Evolutionary conservation across 2,888 invertebrate genomes (phyloP).

Genomic region (Pammene aurita): DNA sequence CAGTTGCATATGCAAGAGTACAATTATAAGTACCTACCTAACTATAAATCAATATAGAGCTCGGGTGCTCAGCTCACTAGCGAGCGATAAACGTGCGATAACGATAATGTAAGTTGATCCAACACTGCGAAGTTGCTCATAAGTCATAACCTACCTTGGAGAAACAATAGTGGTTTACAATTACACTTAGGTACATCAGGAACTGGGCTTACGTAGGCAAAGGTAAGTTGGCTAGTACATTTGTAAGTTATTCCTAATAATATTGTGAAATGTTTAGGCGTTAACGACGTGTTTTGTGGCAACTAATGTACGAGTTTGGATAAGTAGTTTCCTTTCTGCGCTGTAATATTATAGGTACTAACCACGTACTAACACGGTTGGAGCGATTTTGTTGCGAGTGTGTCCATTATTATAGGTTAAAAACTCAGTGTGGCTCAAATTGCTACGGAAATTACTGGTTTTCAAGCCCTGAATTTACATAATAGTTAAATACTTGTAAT

Average conservation of each 20-base stretch:
- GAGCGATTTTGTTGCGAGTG: too few species aligned
- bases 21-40: not conserved
- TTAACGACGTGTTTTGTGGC: too few species aligned
- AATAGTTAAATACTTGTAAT: too few species aligned
- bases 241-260: not conserved
- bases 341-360: too few species aligned
- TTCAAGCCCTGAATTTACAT: too few species aligned
- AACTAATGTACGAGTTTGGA: too few species aligned
- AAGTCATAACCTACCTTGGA: constrained; percentile 5
- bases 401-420: too few species aligned
- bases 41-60: not conserved
- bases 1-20: not conserved
- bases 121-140: not conserved
- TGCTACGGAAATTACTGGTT: too few species aligned
- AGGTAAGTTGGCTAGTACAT: not conserved
- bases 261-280: too few species aligned
- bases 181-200: not conserved
- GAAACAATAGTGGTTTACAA: not conserved
- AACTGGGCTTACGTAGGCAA: not conserved
- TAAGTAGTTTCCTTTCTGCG: too few species aligned
- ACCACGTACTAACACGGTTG: too few species aligned
- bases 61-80: constrained; percentile 1
- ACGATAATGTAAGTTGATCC: not conserved
- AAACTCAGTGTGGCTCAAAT: too few species aligned
- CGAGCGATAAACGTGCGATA: not conserved